Conservation (phyloP, 92 coral and sea anemone genomes). For the Parazoanthus swiftii region DNA sequence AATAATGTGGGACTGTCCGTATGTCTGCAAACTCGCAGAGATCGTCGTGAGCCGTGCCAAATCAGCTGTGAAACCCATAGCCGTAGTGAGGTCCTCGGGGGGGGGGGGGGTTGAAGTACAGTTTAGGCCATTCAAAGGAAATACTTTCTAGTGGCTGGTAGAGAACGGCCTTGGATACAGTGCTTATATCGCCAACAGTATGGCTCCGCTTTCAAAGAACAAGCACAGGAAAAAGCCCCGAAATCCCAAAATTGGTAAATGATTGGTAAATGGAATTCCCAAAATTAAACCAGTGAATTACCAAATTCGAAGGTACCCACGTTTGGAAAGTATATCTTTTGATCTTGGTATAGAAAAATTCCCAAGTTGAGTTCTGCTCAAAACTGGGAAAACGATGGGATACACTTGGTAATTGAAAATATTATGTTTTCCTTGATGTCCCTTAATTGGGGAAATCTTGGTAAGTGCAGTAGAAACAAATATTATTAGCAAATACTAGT, state of each 20-base stretch:
- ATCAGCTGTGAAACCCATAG: too few species aligned
- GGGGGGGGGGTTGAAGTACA: too few species aligned
- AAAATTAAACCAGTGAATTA: not conserved
- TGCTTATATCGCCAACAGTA: too few species aligned
- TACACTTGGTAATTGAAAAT: conserved; percentile 2
- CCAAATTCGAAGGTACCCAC: not conserved
- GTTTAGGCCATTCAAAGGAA: too few species aligned
- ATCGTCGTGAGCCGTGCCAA: too few species aligned
- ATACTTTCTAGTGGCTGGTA: too few species aligned
- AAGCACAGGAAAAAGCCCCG: not conserved
- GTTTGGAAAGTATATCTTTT: too few species aligned
- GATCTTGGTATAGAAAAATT: not conserved
- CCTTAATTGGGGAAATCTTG: conserved; percentile 1
- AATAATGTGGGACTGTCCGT: too few species aligned
- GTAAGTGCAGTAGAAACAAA: not conserved
- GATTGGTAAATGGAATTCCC: not conserved
- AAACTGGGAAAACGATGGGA: not conserved
- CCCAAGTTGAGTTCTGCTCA: not conserved
- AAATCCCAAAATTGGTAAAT: not conserved
- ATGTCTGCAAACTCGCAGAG: too few species aligned
- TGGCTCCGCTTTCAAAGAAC: too few species aligned
- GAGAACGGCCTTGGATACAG: too few species aligned
- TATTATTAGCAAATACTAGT: not conserved
- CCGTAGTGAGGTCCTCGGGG: too few species aligned
- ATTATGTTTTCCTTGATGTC: not conserved